A percentile compares a stretch with the other conserved stretches of the same genome.
These are phyloP conservation scores for Diaprepes abbreviatus DNA, from an alignment of 2,888 invertebrate species.

Conservation along the genomic window DNA sequence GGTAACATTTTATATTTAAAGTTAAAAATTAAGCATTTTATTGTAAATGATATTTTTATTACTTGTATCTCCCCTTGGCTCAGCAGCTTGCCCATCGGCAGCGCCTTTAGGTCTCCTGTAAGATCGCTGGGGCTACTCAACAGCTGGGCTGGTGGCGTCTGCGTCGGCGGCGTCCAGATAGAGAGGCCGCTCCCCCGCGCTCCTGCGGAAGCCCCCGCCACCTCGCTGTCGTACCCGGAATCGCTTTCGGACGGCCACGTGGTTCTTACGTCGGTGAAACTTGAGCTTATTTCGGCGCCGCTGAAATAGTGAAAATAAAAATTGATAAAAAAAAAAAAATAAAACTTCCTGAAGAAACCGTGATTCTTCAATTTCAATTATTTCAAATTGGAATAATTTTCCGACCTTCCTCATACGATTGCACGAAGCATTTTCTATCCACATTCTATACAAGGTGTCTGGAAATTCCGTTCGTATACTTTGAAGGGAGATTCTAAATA, in stretches of 20 bases:
- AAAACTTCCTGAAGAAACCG: too few species aligned
- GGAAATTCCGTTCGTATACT: too few species aligned
- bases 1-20: too few species aligned
- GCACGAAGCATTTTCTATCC: too few species aligned
- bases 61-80: conserved; percentile 79
- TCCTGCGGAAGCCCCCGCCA: conserved; percentile 11
- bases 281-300: conserved; percentile 83
- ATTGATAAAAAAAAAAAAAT: too few species aligned
- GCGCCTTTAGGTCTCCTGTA: conserved; percentile 40
- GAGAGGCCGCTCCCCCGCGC: conserved; percentile 2
- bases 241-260: conserved; percentile 79
- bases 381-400: too few species aligned
- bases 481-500: too few species aligned
- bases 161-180: conserved; percentile 49
- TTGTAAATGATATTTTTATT: conserved; percentile 16
- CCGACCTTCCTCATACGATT: too few species aligned
- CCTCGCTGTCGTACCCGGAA: conserved; percentile 47
- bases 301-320: conserved; percentile 65
- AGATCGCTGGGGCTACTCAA: conserved; percentile 40
- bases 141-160: conserved; percentile 23
- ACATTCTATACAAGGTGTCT: too few species aligned
- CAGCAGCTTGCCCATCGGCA: conserved; percentile 68
- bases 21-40: too few species aligned
- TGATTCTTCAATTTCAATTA: too few species aligned
- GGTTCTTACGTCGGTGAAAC: conserved; percentile 90